These are phyloP conservation scores for Mycteria americana DNA, from an alignment of 2,797 vertebrate species.

Conservation along the genomic window DNA sequence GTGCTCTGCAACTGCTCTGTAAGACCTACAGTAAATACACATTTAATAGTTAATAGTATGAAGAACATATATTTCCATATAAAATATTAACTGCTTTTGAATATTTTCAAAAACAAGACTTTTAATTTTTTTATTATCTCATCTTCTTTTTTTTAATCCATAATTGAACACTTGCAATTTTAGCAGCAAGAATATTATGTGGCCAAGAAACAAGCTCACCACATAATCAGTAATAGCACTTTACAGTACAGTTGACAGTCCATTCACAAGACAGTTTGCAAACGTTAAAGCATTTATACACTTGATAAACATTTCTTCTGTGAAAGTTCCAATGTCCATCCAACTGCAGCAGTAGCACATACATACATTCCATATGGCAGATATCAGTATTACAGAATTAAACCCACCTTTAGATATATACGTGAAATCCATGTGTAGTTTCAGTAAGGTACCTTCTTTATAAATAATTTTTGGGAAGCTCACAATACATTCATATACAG, in stretches of 20 bases:
- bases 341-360: conserved; percentile 54
- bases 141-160: conserved; percentile 49
- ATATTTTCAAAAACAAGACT: conserved; percentile 71
- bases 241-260: conserved; percentile 81
- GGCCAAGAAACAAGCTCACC: conserved; percentile 76
- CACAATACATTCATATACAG: conserved; percentile 77
- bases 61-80: conserved; percentile 80
- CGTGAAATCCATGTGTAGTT: conserved; percentile 50
- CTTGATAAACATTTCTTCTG: conserved; percentile 69
- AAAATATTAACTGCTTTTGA: conserved; percentile 81
- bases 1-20: conserved; percentile 80
- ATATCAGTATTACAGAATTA: conserved; percentile 63
- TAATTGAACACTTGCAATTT: conserved; percentile 74
- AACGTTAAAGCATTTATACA: conserved; percentile 79
- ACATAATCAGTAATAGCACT: conserved; percentile 85
- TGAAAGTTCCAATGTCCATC: conserved; percentile 52
- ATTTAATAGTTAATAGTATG: conserved; percentile 69
- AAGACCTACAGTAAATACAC: conserved; percentile 76
- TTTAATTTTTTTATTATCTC: conserved; percentile 51
- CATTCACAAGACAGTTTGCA: conserved; percentile 79
- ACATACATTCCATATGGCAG: conserved; percentile 67
- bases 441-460: conserved; percentile 62
- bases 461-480: conserved; percentile 63
- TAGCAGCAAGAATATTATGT: conserved; percentile 82
- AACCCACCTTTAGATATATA: conserved; percentile 64